Conservation (phyloP, 1,140 invertebrate species). For the Cheumatopsyche charites region DNA sequence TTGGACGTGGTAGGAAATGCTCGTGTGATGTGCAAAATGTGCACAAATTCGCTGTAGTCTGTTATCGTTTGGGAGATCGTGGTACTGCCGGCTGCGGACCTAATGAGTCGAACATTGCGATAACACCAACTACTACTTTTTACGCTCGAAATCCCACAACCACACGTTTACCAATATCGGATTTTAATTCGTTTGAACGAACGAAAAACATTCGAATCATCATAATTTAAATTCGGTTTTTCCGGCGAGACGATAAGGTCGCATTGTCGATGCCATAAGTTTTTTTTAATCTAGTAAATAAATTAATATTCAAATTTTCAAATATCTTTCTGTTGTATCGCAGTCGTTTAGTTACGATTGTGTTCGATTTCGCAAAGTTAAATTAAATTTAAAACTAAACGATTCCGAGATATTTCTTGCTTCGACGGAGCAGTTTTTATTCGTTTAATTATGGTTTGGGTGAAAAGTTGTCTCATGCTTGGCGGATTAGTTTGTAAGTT, state of each 20-base stretch:
- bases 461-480: conserved; percentile 25
- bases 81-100: conserved; percentile 19
- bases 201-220: conserved; percentile 15
- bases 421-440: conserved; percentile 10
- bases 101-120: conserved; percentile 28
- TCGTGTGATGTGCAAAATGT: too few species aligned
- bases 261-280: too few species aligned
- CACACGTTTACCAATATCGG: too few species aligned
- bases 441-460: conserved; percentile 26
- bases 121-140: conserved; percentile 7
- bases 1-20: too few species aligned
- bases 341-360: not conserved
- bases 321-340: not conserved
- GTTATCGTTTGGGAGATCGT: too few species aligned
- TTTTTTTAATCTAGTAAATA: too few species aligned
- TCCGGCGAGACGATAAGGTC: not conserved
- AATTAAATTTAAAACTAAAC: not conserved
- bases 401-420: not conserved
- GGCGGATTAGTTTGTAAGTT: conserved; percentile 31
- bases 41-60: too few species aligned
- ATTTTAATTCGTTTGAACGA: not conserved
- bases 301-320: too few species aligned
- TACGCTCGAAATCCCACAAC: too few species aligned
- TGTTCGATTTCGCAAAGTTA: not conserved
- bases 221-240: conserved; percentile 8